Base-by-base conservation (phyloP, 1,140 invertebrate species). In the Musca domestica region DNA sequence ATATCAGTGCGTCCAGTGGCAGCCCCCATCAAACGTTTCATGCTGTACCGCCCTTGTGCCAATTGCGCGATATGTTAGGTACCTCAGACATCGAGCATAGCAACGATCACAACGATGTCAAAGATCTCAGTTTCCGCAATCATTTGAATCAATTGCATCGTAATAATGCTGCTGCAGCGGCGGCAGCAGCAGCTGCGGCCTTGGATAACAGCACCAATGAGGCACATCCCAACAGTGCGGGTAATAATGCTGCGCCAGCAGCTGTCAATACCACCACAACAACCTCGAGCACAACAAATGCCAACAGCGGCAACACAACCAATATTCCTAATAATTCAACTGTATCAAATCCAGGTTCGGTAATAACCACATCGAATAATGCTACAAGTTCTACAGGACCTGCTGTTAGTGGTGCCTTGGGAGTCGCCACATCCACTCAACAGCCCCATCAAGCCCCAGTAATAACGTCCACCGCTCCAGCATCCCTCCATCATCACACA, bases 41-140 rank as follows among this genome's bases (percentile, higher is more conserved):
- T 80, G 67, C 77, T 78, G 80, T 67, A 78, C 83, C 75, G 61
- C 83, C 75, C 0, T 52, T 81, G 46, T 81, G 83, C 71, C 80
- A 74, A 81, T 73, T 79, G 77, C 76, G 69, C 69, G 83, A 73
- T 78, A 84, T 75, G 73, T 67, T 81, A 9, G 72, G 72, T 15
- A 70, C 76, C 51, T 81, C 80, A 1, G 76, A 80, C 65, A 73
- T 83, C 70, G 79, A 81, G 63, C 84, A 84, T 27, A 84, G 86
- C 67, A 84, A 85, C 71, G 87, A 86, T 64, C 95, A 96, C 83
- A 96, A 96, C 52, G 80, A 82, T 67, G 75, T 82, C 17, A 82
- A 82, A 66, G 80, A 82, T 69, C 67, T 82, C 52, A 82, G 80
- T 66, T 82, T 82, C 34, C 77, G 80, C 41, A 79, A 77, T 66